Evolutionary conservation across 1,140 invertebrate genomes (phyloP).

Genomic region (Helicoverpa zea): DNA sequence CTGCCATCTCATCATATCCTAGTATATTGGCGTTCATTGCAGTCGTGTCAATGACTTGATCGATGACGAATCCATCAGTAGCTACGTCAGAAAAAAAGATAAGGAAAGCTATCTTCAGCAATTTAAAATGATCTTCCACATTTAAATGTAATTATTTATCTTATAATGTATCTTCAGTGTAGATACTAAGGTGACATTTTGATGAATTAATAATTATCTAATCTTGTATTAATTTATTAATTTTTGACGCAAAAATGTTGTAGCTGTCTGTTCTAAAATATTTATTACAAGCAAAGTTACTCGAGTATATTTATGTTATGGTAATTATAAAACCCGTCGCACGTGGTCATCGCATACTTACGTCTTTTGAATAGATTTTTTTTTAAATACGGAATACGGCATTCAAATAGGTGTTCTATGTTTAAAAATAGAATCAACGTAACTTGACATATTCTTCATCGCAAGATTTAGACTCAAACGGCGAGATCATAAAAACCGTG

Average conservation of each 20-base stretch:
- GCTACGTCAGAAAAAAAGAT: constrained; percentile 54
- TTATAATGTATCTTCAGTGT: constrained; percentile 4
- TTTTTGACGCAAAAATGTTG: neutral
- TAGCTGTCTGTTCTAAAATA: constrained; percentile 4
- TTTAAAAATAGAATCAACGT: neutral
- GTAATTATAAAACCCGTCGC: constrained; percentile 1
- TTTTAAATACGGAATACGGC: neutral
- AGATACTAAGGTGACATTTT: constrained; percentile 18
- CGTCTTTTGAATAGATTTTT: neutral
- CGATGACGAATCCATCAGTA: constrained; percentile 74
- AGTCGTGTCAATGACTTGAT: constrained; percentile 83
- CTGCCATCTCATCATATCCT: constrained; percentile 76
- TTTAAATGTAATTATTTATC: constrained; percentile 7
- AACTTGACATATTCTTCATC: neutral
- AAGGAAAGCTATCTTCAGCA: constrained; percentile 40
- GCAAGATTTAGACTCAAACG: too few relatives aligned
- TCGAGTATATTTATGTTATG: neutral
- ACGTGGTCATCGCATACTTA: neutral
- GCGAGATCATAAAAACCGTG: too few relatives aligned
- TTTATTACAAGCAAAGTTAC: constrained; percentile 3
- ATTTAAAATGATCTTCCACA: constrained; percentile 37
- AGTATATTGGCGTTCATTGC: constrained; percentile 74
- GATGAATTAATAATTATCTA: constrained; percentile 16
- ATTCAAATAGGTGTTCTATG: neutral
- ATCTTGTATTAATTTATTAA: constrained; percentile 34